Evolutionary conservation across 2,113 vertebrate genomes (phyloP).

Genomic region (Antigone vipio): DNA sequence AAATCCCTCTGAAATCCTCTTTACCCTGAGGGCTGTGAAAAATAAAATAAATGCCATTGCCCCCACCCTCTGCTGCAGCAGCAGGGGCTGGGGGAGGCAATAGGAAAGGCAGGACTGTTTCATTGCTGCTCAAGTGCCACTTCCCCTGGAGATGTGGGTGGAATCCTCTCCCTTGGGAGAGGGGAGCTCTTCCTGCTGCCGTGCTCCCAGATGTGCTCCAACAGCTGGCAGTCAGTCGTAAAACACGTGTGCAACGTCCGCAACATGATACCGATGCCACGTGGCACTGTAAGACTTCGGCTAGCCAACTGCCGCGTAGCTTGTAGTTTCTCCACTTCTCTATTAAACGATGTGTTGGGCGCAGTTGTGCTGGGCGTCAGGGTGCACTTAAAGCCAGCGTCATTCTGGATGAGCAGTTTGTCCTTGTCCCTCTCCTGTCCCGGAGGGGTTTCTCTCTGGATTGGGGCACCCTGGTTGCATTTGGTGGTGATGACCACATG

Average conservation of each 20-base stretch:
- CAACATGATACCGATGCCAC: accelerated
- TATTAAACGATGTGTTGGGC: background rate
- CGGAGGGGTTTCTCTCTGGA: accelerated
- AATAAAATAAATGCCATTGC: background rate
- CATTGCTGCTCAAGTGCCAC: background rate
- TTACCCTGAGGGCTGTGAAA: background rate
- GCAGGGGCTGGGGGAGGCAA: accelerated
- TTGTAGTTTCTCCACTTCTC: background rate
- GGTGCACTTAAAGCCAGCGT: background rate
- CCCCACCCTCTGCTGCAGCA: background rate
- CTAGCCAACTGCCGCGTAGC: accelerated
- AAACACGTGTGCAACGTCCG: accelerated
- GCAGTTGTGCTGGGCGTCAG: background rate
- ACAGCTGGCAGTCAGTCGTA: background rate
- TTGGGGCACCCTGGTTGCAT: background rate
- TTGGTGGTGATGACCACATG: background rate
- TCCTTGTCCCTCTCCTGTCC: background rate
- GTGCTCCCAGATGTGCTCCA: background rate
- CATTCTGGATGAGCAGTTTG: background rate
- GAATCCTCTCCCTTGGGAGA: background rate
- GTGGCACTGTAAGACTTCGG: background rate
- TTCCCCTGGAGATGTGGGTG: background rate
- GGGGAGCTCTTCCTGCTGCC: background rate
- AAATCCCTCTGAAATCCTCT: conserved; percentile 55
- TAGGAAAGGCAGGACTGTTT: background rate